Base-by-base conservation (phyloP, 2,888 invertebrate species). In the Philhelius pedissequus region DNA sequence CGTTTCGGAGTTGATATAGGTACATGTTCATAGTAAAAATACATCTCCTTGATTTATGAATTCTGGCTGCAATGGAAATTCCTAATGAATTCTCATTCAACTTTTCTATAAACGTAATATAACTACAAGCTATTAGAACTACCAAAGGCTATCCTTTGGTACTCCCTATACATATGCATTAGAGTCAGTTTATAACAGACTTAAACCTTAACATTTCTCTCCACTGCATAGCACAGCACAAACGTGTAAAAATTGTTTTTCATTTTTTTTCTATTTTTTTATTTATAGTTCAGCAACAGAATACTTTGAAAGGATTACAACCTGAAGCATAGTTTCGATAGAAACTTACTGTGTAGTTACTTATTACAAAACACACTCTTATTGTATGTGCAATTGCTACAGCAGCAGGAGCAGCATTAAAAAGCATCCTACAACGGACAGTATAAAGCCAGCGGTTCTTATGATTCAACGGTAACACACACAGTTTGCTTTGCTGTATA, bases 401-500 rank as follows among this genome's bases (percentile, higher is more conserved):
- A 58, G 20, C 1, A 64, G 45, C 45, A 56, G 18, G 9, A 40
- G 18, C 22, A 56, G 56, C 56, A 73, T 62, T 52, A 27, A 68
- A 69, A 40, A 15, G 18, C 27, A 69, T 64, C 18, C 64, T 54
- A 7, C 22, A 82, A 56, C 62, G 43, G 22, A 45, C 13, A 32
- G 45, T 52, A 62, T 68, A 52, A 56, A 73, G 38, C 68, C 48
- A 58, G 32, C 64, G 74, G 68, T 64, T 83, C 82, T 74, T 83
- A 83, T 83, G 82, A 78, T 83, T 83, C 82, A 78, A 30, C 78
- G 82, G 82, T 83, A 83, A 83, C 82, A 83, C 70, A 48, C 73
- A 52, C 62, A 83, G 73, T 78, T 78, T 74, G n/a, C 40, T 68
- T 54, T 48, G 73, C 77, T 69, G 56, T 6, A 15, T 13, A 22